Conservation (phyloP, 2,888 invertebrate genomes). For the Euspilapteryx auroguttella region DNA sequence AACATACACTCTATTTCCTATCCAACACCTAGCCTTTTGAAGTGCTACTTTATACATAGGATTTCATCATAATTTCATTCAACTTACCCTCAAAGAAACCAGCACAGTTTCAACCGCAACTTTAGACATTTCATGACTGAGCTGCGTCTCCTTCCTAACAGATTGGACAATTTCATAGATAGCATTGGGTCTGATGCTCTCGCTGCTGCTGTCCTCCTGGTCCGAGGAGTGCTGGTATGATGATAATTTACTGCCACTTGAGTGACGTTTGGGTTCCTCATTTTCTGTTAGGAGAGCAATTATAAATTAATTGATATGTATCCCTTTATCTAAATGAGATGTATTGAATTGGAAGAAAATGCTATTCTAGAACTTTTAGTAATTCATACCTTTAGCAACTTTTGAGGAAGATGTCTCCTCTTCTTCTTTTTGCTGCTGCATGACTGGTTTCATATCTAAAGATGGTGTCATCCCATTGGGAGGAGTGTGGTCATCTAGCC, state of each 20-base stretch:
- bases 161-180: slow-evolving; percentile 79
- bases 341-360: no score
- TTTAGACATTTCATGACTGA: slow-evolving; percentile 85
- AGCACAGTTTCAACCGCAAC: slow-evolving; percentile 82
- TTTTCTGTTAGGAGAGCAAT: no score
- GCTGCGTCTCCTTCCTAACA: slow-evolving; percentile 79
- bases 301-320: no score
- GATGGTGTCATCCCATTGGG: slow-evolving; percentile 50
- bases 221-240: slow-evolving; percentile 41
- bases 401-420: slow-evolving; percentile 35
- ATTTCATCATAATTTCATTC: no score
- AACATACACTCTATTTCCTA: no score
- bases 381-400: not conserved
- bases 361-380: no score
- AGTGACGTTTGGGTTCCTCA: slow-evolving; percentile 18
- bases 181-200: slow-evolving; percentile 51
- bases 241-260: slow-evolving; percentile 18
- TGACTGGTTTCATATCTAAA: slow-evolving; percentile 44
- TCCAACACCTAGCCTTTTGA: no score
- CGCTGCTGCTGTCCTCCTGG: slow-evolving; percentile 51
- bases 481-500: slow-evolving; percentile 39
- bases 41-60: no score
- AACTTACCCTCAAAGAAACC: slow-evolving; percentile 40
- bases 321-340: no score
- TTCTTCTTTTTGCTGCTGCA: slow-evolving; percentile 44